phyloP scores from a whole-genome alignment of 2,797 vertebrate species.

The Sebastes elongatus region DNA sequence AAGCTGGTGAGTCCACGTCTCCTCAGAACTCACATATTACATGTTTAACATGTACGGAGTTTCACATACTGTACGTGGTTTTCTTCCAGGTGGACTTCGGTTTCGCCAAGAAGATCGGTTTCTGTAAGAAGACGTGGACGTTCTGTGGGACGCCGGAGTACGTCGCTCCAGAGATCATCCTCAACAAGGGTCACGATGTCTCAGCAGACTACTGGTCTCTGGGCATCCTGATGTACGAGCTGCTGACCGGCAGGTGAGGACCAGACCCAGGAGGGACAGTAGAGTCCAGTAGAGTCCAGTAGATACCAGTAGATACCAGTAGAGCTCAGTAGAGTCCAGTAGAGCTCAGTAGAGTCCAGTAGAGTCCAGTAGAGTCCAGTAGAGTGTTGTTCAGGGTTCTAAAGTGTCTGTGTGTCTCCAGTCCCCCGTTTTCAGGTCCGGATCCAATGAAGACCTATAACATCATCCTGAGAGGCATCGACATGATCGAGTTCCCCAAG shows the following conservation, averaged over 20 bases:
- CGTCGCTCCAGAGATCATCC: slow-evolving; percentile 97
- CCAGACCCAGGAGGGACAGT: no score
- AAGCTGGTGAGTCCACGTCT: slow-evolving; percentile 79
- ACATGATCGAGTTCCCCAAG: slow-evolving; percentile 99
- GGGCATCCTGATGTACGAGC: slow-evolving; percentile 98
- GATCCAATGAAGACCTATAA: slow-evolving; percentile 99
- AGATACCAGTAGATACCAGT: no score
- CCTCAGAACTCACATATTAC: no score
- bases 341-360: no score
- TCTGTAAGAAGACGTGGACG: slow-evolving; percentile 99
- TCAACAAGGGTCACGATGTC: slow-evolving; percentile 98
- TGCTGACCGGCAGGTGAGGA: slow-evolving; percentile 95
- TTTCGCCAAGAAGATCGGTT: slow-evolving; percentile 98
- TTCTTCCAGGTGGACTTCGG: slow-evolving; percentile 93
- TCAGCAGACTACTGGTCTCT: slow-evolving; percentile 98
- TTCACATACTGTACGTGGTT: no score
- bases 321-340: no score
- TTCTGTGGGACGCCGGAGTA: slow-evolving; percentile 98
- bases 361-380: not conserved
- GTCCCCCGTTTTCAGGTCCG: slow-evolving; percentile 97
- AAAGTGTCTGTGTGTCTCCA: slow-evolving; percentile 54
- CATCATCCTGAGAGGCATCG: slow-evolving; percentile 95
- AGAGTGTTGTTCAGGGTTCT: not conserved
- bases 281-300: no score
- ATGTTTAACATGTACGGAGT: no score